phyloP scores from a whole-genome alignment of 2,888 invertebrate genomes.

The Cancer borealis region DNA sequence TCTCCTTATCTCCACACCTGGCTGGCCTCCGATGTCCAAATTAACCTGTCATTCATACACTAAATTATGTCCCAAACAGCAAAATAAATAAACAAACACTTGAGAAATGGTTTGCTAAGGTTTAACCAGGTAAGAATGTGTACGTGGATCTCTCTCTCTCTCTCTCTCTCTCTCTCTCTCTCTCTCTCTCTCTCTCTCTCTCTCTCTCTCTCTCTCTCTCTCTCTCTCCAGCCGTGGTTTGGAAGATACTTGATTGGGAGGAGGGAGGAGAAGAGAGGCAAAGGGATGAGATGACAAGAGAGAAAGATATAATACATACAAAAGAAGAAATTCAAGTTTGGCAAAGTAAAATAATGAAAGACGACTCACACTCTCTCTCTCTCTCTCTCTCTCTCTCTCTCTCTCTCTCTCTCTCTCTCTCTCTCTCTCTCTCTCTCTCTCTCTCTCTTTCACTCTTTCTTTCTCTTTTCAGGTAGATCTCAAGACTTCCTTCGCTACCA shows the following conservation, averaged over 20 bases:
- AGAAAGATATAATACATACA: not conserved
- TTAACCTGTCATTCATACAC: constrained; percentile 14
- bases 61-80: constrained; percentile 24
- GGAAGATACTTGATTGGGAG: not conserved
- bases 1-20: constrained; percentile 21
- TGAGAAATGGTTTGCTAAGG: not conserved
- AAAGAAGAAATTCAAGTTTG: not conserved
- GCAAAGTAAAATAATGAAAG: not conserved
- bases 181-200: not conserved
- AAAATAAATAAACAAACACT: not conserved
- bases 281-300: not conserved
- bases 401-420: no score
- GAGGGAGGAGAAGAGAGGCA: not conserved
- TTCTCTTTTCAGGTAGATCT: not conserved
- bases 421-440: no score
- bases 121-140: not conserved
- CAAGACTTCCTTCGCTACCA: not conserved
- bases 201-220: constrained; percentile 33
- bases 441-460: no score
- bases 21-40: constrained; percentile 1
- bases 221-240: not conserved
- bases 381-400: not conserved
- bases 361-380: not conserved
- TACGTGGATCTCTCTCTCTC: not conserved
- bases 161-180: not conserved